These are phyloP conservation scores for Drosophila sulfurigaster DNA, from an alignment of 1,140 invertebrate species.

Conservation along the genomic window DNA sequence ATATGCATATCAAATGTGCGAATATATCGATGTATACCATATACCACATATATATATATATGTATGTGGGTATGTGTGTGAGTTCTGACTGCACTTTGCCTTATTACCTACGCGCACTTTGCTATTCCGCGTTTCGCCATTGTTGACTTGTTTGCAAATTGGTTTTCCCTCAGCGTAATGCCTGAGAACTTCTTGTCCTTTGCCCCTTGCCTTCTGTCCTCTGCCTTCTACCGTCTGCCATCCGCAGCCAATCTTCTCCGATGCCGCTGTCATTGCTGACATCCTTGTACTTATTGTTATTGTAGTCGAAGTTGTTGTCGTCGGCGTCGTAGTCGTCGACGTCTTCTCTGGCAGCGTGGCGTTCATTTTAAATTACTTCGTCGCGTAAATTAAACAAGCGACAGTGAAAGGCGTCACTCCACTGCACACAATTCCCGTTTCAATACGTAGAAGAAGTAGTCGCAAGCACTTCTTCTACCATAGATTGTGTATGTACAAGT, in stretches of 20 bases:
- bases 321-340: slow-evolving; percentile 16
- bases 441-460: slow-evolving; percentile 20
- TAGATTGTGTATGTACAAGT: slow-evolving; percentile 35
- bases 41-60: no score
- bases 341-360: slow-evolving; percentile 39
- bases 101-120: slow-evolving; percentile 69
- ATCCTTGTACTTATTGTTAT: slow-evolving; percentile 36
- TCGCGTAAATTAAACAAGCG: slow-evolving; percentile 71
- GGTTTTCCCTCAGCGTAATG: slow-evolving; percentile 65
- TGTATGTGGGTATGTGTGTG: slow-evolving; percentile 1
- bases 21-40: no score
- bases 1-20: slow-evolving; percentile 1
- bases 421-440: slow-evolving; percentile 40
- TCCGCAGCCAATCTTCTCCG: slow-evolving; percentile 3
- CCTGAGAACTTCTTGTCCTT: slow-evolving; percentile 41
- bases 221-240: not conserved
- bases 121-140: slow-evolving; percentile 52
- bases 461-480: not conserved
- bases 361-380: slow-evolving; percentile 74
- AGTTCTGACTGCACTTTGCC: slow-evolving; percentile 60
- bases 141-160: slow-evolving; percentile 83
- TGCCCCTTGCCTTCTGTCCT: slow-evolving; percentile 4
- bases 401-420: slow-evolving; percentile 42
- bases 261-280: slow-evolving; percentile 39
- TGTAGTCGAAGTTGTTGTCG: slow-evolving; percentile 22